phyloP scores from a whole-genome alignment of 2,797 vertebrate species.

The Falco rusticolus region DNA sequence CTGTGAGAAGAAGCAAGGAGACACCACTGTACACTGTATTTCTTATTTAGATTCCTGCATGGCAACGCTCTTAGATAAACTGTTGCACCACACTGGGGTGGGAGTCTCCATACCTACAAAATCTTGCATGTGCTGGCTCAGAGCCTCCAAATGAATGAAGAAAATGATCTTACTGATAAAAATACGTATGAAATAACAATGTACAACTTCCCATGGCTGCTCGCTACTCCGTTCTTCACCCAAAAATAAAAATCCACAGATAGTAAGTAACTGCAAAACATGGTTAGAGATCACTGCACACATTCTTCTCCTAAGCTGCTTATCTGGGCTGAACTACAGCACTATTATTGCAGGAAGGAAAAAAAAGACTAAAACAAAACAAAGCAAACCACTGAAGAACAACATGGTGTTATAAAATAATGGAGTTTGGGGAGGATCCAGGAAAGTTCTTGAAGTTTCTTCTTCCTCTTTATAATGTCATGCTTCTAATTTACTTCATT shows the following conservation, averaged over 20 bases:
- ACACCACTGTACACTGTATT: accelerated
- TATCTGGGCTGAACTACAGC: background rate
- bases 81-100: background rate
- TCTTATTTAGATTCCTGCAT: background rate
- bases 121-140: background rate
- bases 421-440: constrained; percentile 37
- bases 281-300: background rate
- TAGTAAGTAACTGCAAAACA: background rate
- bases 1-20: background rate
- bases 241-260: background rate
- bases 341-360: background rate
- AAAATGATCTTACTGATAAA: background rate
- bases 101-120: background rate
- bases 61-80: accelerated
- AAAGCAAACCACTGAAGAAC: constrained; percentile 33
- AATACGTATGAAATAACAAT: background rate
- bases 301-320: background rate
- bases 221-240: background rate
- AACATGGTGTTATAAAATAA: constrained; percentile 55
- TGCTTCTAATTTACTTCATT: constrained; percentile 75
- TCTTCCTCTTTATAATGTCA: constrained; percentile 70
- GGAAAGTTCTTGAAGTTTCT: constrained; percentile 62
- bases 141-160: background rate
- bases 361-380: background rate
- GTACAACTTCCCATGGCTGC: background rate